These are phyloP conservation scores for Manis pentadactyla DNA, from an alignment of 2,797 vertebrate species.

Conservation along the genomic window DNA sequence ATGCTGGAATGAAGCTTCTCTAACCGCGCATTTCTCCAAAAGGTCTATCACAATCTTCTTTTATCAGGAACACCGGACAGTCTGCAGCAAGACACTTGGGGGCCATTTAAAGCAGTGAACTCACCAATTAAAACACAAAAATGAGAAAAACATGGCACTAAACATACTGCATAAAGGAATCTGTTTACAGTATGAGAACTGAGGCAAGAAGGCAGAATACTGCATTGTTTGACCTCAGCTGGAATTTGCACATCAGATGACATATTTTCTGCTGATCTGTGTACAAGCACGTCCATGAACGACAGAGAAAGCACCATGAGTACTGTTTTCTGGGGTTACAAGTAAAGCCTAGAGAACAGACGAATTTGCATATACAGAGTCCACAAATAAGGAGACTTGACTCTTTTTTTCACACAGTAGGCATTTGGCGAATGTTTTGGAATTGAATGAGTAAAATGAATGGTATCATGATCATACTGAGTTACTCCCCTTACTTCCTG, in stretches of 20 bases:
- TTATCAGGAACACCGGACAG: background rate
- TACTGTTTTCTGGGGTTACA: background rate
- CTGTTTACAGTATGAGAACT: too few species aligned
- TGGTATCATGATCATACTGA: background rate
- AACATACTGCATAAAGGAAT: background rate
- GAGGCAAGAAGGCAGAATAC: background rate
- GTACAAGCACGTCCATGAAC: accelerated
- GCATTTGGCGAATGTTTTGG: background rate
- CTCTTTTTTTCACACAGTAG: background rate
- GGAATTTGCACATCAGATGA: accelerated
- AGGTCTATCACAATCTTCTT: too few species aligned
- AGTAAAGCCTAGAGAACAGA: background rate
- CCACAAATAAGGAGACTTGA: background rate
- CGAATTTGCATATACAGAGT: background rate
- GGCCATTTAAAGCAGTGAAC: background rate
- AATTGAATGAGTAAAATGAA: background rate
- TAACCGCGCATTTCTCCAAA: background rate
- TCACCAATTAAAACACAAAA: background rate
- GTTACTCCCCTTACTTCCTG: background rate
- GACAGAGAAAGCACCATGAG: background rate
- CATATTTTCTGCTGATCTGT: accelerated
- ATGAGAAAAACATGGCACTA: background rate
- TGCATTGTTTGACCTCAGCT: accelerated
- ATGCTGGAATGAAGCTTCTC: background rate
- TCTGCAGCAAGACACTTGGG: background rate